A percentile compares a stretch with the other conserved stretches of the same genome.
Evolutionary conservation across 2,113 vertebrate species (phyloP).

Genomic region (Phrynosoma blainvillii): DNA sequence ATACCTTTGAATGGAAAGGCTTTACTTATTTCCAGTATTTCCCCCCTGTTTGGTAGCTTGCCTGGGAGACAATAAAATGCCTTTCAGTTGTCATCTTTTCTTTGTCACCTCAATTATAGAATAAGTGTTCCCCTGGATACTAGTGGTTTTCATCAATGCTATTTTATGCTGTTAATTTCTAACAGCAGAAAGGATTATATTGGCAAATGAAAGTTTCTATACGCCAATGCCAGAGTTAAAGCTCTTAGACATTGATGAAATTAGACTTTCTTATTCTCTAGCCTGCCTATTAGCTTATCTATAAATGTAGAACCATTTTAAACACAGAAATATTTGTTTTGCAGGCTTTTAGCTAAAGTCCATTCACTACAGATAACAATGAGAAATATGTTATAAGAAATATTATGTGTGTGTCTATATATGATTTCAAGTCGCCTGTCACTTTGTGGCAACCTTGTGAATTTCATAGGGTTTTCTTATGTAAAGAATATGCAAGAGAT

Average conservation of each 20-base stretch:
- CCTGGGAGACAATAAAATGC: constrained; percentile 58
- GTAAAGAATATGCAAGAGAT: too few species aligned
- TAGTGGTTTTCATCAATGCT: not conserved
- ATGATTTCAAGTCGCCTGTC: too few species aligned
- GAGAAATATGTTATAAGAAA: too few species aligned
- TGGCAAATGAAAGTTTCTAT: not conserved
- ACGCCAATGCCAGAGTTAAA: not conserved
- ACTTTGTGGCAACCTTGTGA: too few species aligned
- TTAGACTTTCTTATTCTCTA: not conserved
- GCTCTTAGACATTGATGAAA: constrained; percentile 3
- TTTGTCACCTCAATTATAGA: constrained; percentile 40
- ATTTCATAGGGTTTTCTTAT: too few species aligned
- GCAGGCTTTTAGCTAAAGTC: not conserved
- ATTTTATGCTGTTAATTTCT: constrained; percentile 12
- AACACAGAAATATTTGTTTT: not conserved
- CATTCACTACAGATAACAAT: not conserved
- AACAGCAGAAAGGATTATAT: constrained; percentile 9
- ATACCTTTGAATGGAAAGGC: constrained; percentile 26
- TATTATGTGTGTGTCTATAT: too few species aligned
- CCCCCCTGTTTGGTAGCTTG: constrained; percentile 52
- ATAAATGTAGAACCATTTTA: not conserved
- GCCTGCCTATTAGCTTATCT: not conserved
- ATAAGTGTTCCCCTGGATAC: constrained; percentile 45
- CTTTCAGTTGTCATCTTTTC: constrained; percentile 60
- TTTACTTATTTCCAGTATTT: constrained; percentile 30